These are phyloP conservation scores for Emydura subglobosa DNA, from an alignment of 2,113 vertebrate species.

Conservation along the genomic window DNA sequence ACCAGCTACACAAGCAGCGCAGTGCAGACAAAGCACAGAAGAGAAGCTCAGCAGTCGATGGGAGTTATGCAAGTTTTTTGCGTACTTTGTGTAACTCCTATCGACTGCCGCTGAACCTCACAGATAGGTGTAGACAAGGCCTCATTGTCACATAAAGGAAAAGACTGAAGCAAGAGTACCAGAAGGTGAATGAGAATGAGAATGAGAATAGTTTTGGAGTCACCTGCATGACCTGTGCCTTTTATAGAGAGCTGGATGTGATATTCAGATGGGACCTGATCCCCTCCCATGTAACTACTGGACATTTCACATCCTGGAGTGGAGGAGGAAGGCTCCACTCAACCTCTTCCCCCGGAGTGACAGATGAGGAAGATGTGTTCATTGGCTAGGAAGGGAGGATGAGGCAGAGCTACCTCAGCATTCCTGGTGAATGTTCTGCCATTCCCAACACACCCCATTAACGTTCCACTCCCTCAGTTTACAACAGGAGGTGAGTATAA, in stretches of 20 bases:
- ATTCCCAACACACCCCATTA: background rate
- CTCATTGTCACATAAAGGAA: background rate
- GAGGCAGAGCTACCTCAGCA: background rate
- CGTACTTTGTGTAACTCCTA: too few relatives aligned
- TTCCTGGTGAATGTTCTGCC: background rate
- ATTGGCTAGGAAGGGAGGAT: background rate
- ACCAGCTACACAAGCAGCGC: too few relatives aligned
- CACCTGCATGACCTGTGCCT: background rate
- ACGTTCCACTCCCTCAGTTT: background rate
- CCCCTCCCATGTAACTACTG: background rate
- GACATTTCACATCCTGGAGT: background rate
- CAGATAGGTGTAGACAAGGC: too few relatives aligned
- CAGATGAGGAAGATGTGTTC: background rate
- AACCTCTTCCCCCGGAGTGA: background rate
- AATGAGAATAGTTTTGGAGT: background rate
- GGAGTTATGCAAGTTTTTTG: too few relatives aligned
- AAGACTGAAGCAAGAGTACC: background rate
- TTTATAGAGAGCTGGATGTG: background rate
- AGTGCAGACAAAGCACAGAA: too few relatives aligned
- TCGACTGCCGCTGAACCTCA: too few relatives aligned
- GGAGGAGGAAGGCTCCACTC: background rate
- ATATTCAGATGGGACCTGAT: background rate
- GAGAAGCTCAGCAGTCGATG: too few relatives aligned
- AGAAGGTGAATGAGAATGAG: background rate
- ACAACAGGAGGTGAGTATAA: background rate